Conservation (phyloP, 2,888 invertebrate species). For the Rhodophaea formosa region DNA sequence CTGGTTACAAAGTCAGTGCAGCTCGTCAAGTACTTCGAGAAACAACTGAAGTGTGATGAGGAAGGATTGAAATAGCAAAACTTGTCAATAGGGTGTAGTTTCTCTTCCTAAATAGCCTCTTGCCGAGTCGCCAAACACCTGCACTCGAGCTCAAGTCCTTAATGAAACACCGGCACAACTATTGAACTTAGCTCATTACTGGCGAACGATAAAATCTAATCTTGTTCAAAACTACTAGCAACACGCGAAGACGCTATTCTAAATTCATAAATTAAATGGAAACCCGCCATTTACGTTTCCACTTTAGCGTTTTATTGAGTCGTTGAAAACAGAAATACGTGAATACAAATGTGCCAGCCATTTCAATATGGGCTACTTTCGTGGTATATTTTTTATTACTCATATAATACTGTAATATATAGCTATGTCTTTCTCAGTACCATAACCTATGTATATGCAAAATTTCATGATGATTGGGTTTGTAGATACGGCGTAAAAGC, state of each 20-base stretch:
- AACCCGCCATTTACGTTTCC: neutral
- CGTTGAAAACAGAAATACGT: slow-evolving; percentile 6
- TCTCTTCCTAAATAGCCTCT: neutral
- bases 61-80: neutral
- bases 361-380: slow-evolving; percentile 6
- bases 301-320: slow-evolving; percentile 15
- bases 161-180: neutral
- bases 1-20: too few relatives aligned
- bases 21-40: too few relatives aligned
- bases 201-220: neutral
- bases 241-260: neutral
- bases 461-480: too few relatives aligned
- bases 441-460: too few relatives aligned
- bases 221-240: neutral
- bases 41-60: too few relatives aligned
- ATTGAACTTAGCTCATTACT: neutral
- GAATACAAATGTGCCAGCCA: slow-evolving; percentile 10
- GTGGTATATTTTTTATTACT: slow-evolving; percentile 9
- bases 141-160: neutral
- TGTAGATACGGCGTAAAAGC: too few relatives aligned
- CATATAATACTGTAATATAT: slow-evolving; percentile 7
- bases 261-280: neutral
- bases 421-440: too few relatives aligned
- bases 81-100: neutral
- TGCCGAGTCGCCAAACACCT: neutral